A percentile compares a stretch with the other conserved stretches of the same genome.
These are phyloP conservation scores for Megalopta genalis DNA, from an alignment of 1,140 invertebrate species.

Conservation along the genomic window DNA sequence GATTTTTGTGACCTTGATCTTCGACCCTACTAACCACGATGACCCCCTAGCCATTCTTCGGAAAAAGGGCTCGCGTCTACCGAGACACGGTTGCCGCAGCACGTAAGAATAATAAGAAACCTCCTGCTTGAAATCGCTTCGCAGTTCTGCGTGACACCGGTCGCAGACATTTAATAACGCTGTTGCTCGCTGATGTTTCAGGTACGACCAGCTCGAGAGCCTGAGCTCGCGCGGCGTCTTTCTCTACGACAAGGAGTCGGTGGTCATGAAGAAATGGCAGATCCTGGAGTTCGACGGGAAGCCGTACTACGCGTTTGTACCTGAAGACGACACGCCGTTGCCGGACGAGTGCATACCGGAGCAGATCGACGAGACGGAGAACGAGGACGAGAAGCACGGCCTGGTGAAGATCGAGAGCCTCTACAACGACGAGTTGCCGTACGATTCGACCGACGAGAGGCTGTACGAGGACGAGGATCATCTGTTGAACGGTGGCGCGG, in stretches of 20 bases:
- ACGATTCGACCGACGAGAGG: slow-evolving; percentile 52
- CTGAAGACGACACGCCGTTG: slow-evolving; percentile 71
- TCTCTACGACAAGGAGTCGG: slow-evolving; percentile 75
- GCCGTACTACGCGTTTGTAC: slow-evolving; percentile 78
- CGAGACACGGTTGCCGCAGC: no score
- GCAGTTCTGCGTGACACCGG: not conserved
- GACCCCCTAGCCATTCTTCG: no score
- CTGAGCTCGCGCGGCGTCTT: slow-evolving; percentile 72
- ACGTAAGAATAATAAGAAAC: not conserved
- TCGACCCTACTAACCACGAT: not conserved
- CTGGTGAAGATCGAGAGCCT: slow-evolving; percentile 33
- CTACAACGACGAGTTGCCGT: slow-evolving; percentile 34
- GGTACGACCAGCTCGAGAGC: slow-evolving; percentile 61
- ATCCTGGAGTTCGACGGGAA: slow-evolving; percentile 78
- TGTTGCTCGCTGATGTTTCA: slow-evolving; percentile 70
- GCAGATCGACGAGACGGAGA: slow-evolving; percentile 52
- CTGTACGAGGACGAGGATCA: slow-evolving; percentile 73
- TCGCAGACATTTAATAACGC: no score
- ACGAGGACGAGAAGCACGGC: not conserved
- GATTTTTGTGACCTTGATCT: not conserved
- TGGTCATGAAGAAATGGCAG: slow-evolving; percentile 79
- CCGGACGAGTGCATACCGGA: slow-evolving; percentile 67
- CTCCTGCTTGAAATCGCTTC: not conserved
- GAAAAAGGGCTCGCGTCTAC: no score
- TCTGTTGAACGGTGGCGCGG: slow-evolving; percentile 72